These are phyloP conservation scores for Trissonchulus sp. DNA, from an alignment of 2,888 invertebrate genomes.

Conservation along the genomic window DNA sequence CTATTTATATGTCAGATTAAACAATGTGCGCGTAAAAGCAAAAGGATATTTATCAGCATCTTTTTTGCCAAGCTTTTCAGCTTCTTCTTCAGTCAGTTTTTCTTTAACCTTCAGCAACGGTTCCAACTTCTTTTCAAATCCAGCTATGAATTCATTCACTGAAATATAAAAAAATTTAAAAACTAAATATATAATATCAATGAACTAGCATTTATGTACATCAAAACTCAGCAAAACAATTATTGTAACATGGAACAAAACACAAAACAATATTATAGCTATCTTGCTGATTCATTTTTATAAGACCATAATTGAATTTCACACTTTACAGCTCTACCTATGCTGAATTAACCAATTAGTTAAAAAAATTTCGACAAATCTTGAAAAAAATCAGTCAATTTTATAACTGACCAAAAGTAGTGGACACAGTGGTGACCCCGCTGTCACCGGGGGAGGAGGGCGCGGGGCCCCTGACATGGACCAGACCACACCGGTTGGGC, in stretches of 20 bases:
- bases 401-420: not conserved
- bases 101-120: conserved; percentile 75
- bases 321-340: too few relatives aligned
- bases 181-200: too few relatives aligned
- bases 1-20: too few relatives aligned
- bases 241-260: too few relatives aligned
- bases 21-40: too few relatives aligned
- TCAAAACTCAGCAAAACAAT: too few relatives aligned
- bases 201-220: too few relatives aligned
- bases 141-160: conserved; percentile 55
- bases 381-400: not conserved
- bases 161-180: not conserved
- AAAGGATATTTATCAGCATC: conserved; percentile 59
- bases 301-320: too few relatives aligned
- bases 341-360: too few relatives aligned
- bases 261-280: too few relatives aligned
- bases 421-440: not conserved
- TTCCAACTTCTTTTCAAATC: conserved; percentile 83
- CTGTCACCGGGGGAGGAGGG: not conserved
- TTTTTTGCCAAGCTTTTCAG: conserved; percentile 76
- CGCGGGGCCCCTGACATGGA: conserved; percentile 81
- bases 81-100: conserved; percentile 66
- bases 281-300: too few relatives aligned
- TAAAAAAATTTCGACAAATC: not conserved
- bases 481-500: conserved; percentile 93